Evolutionary conservation across 2,113 vertebrate species (phyloP), one percentile per base, ranked within the genome.

Genomic region (Gobius niger): DNA sequence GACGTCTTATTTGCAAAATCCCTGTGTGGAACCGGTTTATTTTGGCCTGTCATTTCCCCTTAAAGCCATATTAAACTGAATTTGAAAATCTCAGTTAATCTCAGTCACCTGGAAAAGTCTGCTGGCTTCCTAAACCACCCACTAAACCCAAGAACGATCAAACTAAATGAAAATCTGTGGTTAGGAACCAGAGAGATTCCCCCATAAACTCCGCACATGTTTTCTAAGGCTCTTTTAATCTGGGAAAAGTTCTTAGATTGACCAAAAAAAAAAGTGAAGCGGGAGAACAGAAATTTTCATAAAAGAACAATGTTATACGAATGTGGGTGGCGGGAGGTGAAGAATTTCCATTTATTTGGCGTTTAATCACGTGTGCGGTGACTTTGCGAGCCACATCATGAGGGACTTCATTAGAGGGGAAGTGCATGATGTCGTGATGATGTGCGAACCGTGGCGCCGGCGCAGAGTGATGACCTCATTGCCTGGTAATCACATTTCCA

Each of bases 351-450:
- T 81, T 81, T 84, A 84, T 86, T 79, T 77, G 64, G 67, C 85
- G 53, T 84, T 80, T 81, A 85, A 87, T 88, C 83, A 77, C 77
- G 50, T 72, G 49, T 72, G 76, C 41, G 77, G 75, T 42, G 59
- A 18, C 57, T 47, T 61, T 63, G 70, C 77, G 79, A 81, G 75
- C 47, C 44, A 63, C 73, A 51, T 87, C 87, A 82, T 85, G 62
- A 80, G 91, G 90, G 90, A 91, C 90, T 92, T 90, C 90, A 91
- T 92, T 92, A 92, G 89, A 87, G 84, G 86, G 90, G 91, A 92
- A 92, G 90, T 91, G 77, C 74, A 77, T 88, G 90, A 92, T 92
- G 86, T 90, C 82, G 88, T 90, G 90, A 92, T 92, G 90, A 92
- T 92, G 90, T 92, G 91, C 88, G 90, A 92, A 92, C 85, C 90